Evolutionary conservation across 2,113 vertebrate species (phyloP), one percentile per base, ranked within the genome.

Genomic region (Ariopsis seemanni): DNA sequence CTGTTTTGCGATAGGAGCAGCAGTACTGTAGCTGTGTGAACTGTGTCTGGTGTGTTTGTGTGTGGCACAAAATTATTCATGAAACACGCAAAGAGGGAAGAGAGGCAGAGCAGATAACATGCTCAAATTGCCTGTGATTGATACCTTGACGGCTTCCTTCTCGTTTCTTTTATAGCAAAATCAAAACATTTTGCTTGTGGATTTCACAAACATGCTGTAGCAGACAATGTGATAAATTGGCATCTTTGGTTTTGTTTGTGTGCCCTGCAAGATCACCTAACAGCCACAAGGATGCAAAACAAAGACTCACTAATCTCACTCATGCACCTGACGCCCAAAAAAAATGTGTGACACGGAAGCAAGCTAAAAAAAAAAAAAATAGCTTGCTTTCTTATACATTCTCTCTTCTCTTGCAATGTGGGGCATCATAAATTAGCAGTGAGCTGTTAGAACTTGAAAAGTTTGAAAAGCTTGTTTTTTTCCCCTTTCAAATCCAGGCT

Each of bases 381-480:
- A 9, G 1, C 0, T 93, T 93, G 92, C 93, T 92, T 93, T 94
- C 91, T 94, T 94, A 93, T 94, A 92, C 67, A 89, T 88, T 85
- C 82, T 90, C 84, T 91, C 48, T 90, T 91, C 90, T 90, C 88
- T 78, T 91, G 91, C 91, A 92, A 90, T 90, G 90, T 90, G 91
- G 91, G 93, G 91, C 90, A 91, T 93, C 90, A 88, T 90, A 93
- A 95, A 93, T 94, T 93, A 92, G 94, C 91, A 91, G 92, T 91
- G 90, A 91, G 92, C 93, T 93, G 92, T 91, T 92, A 95, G 93
- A 96, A 95, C 94, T 94, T 96, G 94, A 95, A 93, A 92, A 95
- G 94, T 95, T 95, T 90, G 95, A 92, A 96, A 95, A 95, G 94
- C 92, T 86, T 89, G 9, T 5, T 30, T 77, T 7, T 14, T 53